Percentiles rank a stretch among this genome's conserved stretches.
phyloP scores from a whole-genome alignment of 1,140 invertebrate species.

The Ladona fulva region DNA sequence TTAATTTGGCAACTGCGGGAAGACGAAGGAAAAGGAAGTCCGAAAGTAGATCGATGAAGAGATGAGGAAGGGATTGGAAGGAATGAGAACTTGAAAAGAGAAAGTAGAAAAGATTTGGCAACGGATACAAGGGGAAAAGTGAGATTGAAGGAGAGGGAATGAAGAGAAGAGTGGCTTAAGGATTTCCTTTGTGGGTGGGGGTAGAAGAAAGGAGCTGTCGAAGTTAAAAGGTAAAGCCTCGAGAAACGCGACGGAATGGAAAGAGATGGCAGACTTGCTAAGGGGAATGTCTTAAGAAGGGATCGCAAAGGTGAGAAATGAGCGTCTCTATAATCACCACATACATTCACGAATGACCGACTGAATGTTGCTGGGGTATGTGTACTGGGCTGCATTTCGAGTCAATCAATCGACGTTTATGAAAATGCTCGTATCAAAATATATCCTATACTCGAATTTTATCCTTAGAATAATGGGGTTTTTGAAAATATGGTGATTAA shows the following conservation, averaged over 20 bases:
- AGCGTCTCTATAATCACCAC: not conserved
- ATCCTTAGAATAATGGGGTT: too few species aligned
- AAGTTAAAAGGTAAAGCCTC: slow-evolving; percentile 5
- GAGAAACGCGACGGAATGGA: not conserved
- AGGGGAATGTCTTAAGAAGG: not conserved
- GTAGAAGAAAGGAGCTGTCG: not conserved
- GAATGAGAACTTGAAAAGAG: not conserved
- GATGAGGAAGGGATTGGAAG: not conserved
- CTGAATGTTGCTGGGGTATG: too few species aligned
- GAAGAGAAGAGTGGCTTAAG: not conserved
- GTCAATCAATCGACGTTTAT: too few species aligned
- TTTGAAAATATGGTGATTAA: too few species aligned
- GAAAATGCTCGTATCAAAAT: too few species aligned
- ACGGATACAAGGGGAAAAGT: not conserved
- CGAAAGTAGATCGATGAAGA: too few species aligned
- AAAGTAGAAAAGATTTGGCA: not conserved
- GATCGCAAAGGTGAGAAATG: not conserved
- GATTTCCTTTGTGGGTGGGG: not conserved
- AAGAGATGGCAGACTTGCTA: too few species aligned
- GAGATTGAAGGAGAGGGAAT: not conserved
- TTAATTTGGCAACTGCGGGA: too few species aligned
- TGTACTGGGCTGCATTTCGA: too few species aligned
- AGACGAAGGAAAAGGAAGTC: too few species aligned
- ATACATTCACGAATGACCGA: too few species aligned
- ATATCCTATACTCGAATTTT: too few species aligned